Percentiles rank a stretch among this genome's conserved stretches.
Evolutionary conservation across 2,113 vertebrate genomes (phyloP).

Genomic region (Aix galericulata): DNA sequence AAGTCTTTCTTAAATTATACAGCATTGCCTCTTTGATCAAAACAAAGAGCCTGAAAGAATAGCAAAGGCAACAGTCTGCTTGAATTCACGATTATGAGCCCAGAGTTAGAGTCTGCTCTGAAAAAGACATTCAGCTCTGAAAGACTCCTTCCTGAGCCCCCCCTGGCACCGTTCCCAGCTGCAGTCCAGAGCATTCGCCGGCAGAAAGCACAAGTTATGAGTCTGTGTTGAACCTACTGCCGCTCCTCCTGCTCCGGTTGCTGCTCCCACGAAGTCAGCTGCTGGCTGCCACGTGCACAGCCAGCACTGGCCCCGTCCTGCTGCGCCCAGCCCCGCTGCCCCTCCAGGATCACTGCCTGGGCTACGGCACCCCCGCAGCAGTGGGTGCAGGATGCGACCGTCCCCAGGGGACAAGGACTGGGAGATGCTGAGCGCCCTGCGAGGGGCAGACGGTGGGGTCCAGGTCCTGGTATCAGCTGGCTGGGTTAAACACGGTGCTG

Average conservation of each 20-base stretch:
- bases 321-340: not conserved
- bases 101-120: not conserved
- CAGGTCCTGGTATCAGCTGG: not conserved
- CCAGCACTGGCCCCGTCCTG: rapidly evolving
- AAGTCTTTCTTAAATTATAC: not conserved
- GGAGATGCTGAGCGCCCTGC: not conserved
- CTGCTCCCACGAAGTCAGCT: not conserved
- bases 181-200: rapidly evolving
- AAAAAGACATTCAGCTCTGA: not conserved
- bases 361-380: rapidly evolving
- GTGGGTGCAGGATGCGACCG: not conserved
- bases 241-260: not conserved
- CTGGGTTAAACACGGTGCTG: not conserved
- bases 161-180: not conserved
- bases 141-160: not conserved
- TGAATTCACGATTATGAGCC: rapidly evolving
- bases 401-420: rapidly evolving
- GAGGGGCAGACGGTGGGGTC: rapidly evolving
- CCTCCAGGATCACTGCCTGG: not conserved
- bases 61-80: not conserved
- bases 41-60: not conserved
- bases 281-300: rapidly evolving
- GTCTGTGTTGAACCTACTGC: rapidly evolving
- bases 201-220: rapidly evolving
- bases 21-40: not conserved